A percentile compares a stretch with the other conserved stretches of the same genome.
Evolutionary conservation across 64 coral and sea anemone species (phyloP).

Genomic region (Porites australiensis): DNA sequence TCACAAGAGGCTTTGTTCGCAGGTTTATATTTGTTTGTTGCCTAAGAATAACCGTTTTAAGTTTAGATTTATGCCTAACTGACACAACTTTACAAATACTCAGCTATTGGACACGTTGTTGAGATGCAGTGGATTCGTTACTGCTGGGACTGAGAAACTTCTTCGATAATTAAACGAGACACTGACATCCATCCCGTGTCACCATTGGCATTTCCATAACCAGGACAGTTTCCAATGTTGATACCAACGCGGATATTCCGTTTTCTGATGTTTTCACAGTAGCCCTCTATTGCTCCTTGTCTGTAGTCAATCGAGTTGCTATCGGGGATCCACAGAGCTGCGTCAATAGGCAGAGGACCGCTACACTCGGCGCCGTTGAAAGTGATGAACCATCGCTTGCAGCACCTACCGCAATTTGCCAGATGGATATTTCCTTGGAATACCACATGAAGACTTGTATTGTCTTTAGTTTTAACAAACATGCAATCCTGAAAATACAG

Average conservation of each 20-base stretch:
- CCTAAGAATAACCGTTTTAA: too few relatives aligned
- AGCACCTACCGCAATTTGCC: too few relatives aligned
- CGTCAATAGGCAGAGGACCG: slow-evolving; percentile 14
- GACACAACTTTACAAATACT: too few relatives aligned
- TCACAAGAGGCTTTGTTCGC: too few relatives aligned
- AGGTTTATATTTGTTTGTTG: too few relatives aligned
- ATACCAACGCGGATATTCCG: slow-evolving; percentile 21
- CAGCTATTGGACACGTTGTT: too few relatives aligned
- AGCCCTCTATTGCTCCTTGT: slow-evolving; percentile 21
- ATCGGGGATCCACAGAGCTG: neutral
- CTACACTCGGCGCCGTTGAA: too few relatives aligned
- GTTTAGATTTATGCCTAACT: too few relatives aligned
- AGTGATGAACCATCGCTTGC: too few relatives aligned
- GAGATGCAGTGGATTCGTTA: too few relatives aligned
- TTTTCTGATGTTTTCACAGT: slow-evolving; percentile 28
- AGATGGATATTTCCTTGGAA: too few relatives aligned
- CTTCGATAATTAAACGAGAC: slow-evolving; percentile 41
- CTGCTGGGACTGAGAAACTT: neutral
- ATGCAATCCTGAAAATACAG: neutral
- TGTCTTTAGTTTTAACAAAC: neutral
- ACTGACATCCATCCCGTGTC: slow-evolving; percentile 9
- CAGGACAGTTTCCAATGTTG: slow-evolving; percentile 36
- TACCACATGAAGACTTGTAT: neutral
- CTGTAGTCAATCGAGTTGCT: neutral
- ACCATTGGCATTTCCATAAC: neutral